Evolutionary conservation across 2,113 vertebrate species (phyloP).

Genomic region (Micromys minutus): DNA sequence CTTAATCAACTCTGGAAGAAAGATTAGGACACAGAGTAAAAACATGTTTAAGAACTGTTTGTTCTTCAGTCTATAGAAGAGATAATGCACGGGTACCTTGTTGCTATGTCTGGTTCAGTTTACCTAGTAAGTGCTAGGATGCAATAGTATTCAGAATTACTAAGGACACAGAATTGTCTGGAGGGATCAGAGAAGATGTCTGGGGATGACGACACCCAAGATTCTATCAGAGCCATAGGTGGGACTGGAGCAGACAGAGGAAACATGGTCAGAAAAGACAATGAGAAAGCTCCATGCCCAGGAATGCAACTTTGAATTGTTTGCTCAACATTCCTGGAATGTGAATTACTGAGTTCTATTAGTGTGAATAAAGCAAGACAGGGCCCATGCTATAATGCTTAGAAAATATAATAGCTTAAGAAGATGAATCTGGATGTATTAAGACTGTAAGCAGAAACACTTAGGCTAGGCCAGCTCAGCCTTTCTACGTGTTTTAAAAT

Average conservation of each 20-base stretch:
- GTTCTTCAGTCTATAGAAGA: background rate
- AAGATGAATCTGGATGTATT: background rate
- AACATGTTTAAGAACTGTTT: background rate
- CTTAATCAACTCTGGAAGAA: background rate
- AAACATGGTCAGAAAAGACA: background rate
- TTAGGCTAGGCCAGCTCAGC: no score
- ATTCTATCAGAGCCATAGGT: background rate
- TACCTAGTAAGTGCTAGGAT: background rate
- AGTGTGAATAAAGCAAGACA: background rate
- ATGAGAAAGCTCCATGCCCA: background rate
- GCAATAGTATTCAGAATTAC: background rate
- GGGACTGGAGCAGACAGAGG: background rate
- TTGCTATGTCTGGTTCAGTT: background rate
- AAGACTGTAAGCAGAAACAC: background rate
- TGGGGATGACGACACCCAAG: background rate
- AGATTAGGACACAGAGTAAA: background rate
- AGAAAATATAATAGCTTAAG: background rate
- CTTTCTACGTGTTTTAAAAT: no score
- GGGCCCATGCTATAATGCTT: background rate
- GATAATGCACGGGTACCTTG: background rate
- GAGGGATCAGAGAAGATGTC: background rate
- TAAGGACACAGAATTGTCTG: background rate
- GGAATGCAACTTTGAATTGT: background rate
- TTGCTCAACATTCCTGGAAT: constrained; percentile 4
- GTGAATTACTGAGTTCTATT: background rate